Evolutionary conservation across 2,888 invertebrate species (phyloP).

Genomic region (Nowickia ferox): DNA sequence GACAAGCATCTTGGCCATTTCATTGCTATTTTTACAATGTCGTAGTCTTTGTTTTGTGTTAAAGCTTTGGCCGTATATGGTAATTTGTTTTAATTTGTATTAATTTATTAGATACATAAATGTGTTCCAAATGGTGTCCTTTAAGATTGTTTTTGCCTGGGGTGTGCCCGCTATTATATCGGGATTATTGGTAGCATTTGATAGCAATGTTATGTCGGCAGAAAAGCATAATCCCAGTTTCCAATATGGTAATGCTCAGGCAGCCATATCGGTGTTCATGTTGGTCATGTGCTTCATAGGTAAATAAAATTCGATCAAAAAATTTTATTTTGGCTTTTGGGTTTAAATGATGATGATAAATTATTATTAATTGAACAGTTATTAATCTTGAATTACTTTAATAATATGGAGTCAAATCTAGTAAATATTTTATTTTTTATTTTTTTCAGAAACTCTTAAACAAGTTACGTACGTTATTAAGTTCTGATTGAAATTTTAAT

Average conservation of each 20-base stretch:
- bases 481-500: neutral
- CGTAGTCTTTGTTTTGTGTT: constrained; percentile 92
- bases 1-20: constrained; percentile 92
- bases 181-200: constrained; percentile 86
- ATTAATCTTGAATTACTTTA: constrained; percentile 45
- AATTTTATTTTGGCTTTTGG: neutral
- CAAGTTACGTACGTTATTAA: constrained; percentile 57
- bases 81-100: constrained; percentile 75
- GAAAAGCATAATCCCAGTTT: constrained; percentile 89
- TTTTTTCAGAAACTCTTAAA: constrained; percentile 25
- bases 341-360: constrained; percentile 55
- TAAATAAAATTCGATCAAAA: constrained; percentile 80
- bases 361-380: constrained; percentile 60
- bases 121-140: constrained; percentile 21
- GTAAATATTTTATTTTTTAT: neutral
- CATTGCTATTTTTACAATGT: constrained; percentile 91
- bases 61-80: constrained; percentile 88
- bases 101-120: neutral
- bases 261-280: constrained; percentile 89
- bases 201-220: constrained; percentile 84
- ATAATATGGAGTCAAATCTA: constrained; percentile 10
- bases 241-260: constrained; percentile 90
- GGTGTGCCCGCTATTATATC: constrained; percentile 88
- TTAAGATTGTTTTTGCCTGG: constrained; percentile 86
- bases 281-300: constrained; percentile 91